Evolutionary conservation across 2,113 vertebrate species (phyloP), one percentile per base, ranked within the genome.

Genomic region (Gulo gulo): DNA sequence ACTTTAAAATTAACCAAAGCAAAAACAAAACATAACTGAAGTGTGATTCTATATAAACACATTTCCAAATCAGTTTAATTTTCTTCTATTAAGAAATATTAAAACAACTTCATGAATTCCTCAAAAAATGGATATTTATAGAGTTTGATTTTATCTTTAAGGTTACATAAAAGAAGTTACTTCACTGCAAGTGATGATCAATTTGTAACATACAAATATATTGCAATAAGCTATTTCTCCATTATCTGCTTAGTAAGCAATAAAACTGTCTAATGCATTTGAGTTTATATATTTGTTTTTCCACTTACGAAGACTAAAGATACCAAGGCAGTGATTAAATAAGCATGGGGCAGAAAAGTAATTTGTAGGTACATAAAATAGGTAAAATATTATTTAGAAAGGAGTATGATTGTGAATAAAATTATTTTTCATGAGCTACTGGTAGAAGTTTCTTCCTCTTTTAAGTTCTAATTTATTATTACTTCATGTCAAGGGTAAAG

Each of bases 391-490:
- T 0, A 0, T 86, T 80, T 84, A 93, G 94, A 97, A 96, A 97
- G 84, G 24, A 96, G 16, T 61, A 39, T 76, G 82, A 78, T 69
- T 90, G 3, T 76, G 91, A 97, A 98, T 97, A 98, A 34, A 84
- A 7, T 74, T 97, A 78, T 82, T 96, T 96, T 57, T 74, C 92
- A 23, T 79, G 45, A 84, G 18, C 14, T 36, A 42, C 23, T 16
- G 55, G 78, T 18, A 1, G 34, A 91, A 96, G 92, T 93, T 97
- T 88, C 26, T 61, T 65, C 67, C 42, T 78, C 47, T 88, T 96
- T 95, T 97, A 95, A 92, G 26, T 93, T 95, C 92, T 97, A 93
- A 98, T 97, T 96, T 97, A 97, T 97, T 97, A 82, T 57, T 97
- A 71, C 96, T 98, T 98, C 87, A 76, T 61, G 59, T 67, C 73